These are phyloP conservation scores for Gallinago media DNA, from an alignment of 2,113 vertebrate genomes.

Conservation along the genomic window DNA sequence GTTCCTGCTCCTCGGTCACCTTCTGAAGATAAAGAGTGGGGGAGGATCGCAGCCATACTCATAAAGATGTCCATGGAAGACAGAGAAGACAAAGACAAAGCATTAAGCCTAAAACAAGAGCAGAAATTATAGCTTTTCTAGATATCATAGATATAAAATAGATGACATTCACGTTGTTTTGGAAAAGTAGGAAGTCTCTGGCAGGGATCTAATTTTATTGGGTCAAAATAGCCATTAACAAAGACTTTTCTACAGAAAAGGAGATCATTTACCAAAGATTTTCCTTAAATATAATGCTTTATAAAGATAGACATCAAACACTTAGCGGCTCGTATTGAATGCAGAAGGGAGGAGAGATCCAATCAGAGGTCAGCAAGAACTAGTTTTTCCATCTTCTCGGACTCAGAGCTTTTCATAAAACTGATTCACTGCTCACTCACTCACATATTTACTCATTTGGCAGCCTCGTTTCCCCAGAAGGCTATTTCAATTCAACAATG, in stretches of 20 bases:
- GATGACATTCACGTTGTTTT: neutral
- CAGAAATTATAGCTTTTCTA: neutral
- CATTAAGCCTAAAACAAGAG: neutral
- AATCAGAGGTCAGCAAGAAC: neutral
- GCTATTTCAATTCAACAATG: constrained; percentile 26
- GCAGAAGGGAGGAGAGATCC: neutral
- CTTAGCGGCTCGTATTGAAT: neutral
- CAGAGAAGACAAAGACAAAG: neutral
- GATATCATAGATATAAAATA: neutral
- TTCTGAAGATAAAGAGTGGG: neutral
- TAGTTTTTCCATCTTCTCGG: neutral
- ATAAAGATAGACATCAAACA: neutral
- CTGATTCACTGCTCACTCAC: neutral
- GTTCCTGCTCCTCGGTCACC: neutral
- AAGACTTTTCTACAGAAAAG: neutral
- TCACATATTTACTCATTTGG: constrained; percentile 54
- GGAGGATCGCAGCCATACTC: neutral
- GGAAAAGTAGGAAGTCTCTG: neutral
- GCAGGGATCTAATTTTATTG: neutral
- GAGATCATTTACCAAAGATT: neutral
- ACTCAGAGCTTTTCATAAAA: constrained; percentile 25
- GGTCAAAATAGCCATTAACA: constrained; percentile 13
- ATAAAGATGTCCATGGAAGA: neutral
- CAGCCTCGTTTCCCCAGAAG: constrained; percentile 39
- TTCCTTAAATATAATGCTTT: neutral